phyloP scores from a whole-genome alignment of 2,888 invertebrate genomes.

The Oxystoma pomonae region DNA sequence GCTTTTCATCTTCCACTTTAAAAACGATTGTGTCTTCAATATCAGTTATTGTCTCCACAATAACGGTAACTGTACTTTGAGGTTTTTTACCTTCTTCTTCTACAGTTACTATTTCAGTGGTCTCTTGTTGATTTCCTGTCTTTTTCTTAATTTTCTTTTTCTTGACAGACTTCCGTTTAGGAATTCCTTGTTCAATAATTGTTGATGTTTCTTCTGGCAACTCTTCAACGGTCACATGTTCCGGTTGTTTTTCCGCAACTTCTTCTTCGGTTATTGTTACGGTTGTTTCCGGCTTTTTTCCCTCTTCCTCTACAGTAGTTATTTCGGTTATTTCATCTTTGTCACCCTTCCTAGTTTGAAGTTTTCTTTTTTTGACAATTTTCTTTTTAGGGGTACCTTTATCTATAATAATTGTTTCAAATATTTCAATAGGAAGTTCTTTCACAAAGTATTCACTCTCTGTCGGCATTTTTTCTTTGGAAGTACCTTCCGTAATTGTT shows the following conservation, averaged over 20 bases:
- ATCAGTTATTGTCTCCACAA: slow-evolving; percentile 55
- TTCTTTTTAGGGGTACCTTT: slow-evolving; percentile 32
- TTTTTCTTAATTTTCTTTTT: slow-evolving; percentile 42
- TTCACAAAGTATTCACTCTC: slow-evolving; percentile 29
- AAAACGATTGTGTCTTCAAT: slow-evolving; percentile 57
- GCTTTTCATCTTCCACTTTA: slow-evolving; percentile 45
- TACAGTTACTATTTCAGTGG: slow-evolving; percentile 48
- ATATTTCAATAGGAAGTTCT: slow-evolving; percentile 31
- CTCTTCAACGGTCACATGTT: slow-evolving; percentile 27
- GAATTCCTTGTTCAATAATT: slow-evolving; percentile 29
- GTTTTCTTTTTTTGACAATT: slow-evolving; percentile 39
- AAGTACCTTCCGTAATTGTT: slow-evolving; percentile 14
- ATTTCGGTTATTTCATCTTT: slow-evolving; percentile 40
- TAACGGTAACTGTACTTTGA: slow-evolving; percentile 37
- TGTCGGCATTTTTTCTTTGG: slow-evolving; percentile 38
- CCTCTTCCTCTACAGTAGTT: slow-evolving; percentile 40
- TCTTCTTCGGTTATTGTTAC: slow-evolving; percentile 26
- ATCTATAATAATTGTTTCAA: slow-evolving; percentile 41
- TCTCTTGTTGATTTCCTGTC: slow-evolving; percentile 38
- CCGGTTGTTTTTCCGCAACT: slow-evolving; percentile 28
- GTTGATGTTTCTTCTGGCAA: slow-evolving; percentile 31
- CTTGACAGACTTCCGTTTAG: slow-evolving; percentile 37
- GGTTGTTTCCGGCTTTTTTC: slow-evolving; percentile 42
- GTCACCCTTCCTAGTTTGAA: slow-evolving; percentile 40
- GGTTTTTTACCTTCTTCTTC: slow-evolving; percentile 49